Conservation (phyloP, 2,113 vertebrate genomes). For the Lasiurus cinereus region DNA sequence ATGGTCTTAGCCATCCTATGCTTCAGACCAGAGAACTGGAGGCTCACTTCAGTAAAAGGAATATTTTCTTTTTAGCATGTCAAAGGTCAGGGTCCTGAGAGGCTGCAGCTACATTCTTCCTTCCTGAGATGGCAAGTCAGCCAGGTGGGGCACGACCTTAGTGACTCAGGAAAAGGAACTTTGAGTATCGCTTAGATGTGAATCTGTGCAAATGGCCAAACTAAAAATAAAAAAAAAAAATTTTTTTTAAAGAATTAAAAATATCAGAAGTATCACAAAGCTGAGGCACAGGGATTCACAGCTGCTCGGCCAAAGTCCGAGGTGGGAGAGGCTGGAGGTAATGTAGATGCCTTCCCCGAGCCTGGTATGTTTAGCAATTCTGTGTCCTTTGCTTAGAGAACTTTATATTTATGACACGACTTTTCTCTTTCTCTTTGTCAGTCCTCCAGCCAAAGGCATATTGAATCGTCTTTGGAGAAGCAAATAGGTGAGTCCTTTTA, state of each 20-base stretch:
- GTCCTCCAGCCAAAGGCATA: slow-evolving; percentile 71
- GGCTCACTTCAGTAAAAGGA: background rate
- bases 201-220: background rate
- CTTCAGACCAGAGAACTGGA: background rate
- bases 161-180: background rate
- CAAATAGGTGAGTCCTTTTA: slow-evolving; percentile 85
- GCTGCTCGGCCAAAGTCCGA: background rate
- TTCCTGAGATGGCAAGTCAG: background rate
- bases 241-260: background rate
- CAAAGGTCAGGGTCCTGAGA: background rate
- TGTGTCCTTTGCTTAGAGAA: background rate
- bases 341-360: background rate
- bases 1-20: background rate
- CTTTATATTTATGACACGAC: background rate
- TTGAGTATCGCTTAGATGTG: background rate
- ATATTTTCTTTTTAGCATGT: background rate
- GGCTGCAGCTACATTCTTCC: background rate
- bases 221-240: background rate
- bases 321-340: background rate
- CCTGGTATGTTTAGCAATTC: background rate
- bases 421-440: slow-evolving; percentile 78
- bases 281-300: background rate
- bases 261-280: background rate
- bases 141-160: background rate
- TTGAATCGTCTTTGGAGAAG: slow-evolving; percentile 81